Evolutionary conservation across 2,797 vertebrate species (phyloP), one percentile per base, ranked within the genome.

Genomic region (Eupleurogrammus muticus): DNA sequence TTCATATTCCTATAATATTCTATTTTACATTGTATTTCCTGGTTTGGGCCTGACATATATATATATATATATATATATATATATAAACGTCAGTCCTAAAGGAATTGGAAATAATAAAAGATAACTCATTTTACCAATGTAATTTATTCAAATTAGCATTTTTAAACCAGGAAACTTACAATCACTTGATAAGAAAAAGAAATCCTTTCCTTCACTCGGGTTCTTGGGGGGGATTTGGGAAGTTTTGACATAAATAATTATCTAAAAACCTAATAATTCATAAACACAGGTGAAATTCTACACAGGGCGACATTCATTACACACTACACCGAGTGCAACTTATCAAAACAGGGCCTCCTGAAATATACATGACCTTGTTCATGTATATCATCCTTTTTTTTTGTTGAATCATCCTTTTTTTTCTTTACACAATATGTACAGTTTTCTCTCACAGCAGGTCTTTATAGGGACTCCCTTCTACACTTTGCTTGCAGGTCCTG

Each of bases 311-410:
- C 96, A 96, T 96, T 96, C 95, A 96, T 96, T 97, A 95, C 95
- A 96, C 94, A 97, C 96, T 97, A 97, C 96, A 97, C 93, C 87
- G 95, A 98, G 97, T 97, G 96, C 96, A 97, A 97, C 94, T 94
- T 61, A 87, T 97, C 96, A 96, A 96, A 96, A 96, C 95, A 94
- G 91, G 75, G 87, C 58, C 90, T 92, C 80, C 72, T 96, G 91
- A 96, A 97, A 97, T 97, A 96, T 98, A 97, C 97, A 97, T 93
- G 89, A 95, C 95, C 95, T 94, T 94, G 93, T 95, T 93, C 94
- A n/a, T 95, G 90, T 91, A 91, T 91, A 91, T 88, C 90, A 93
- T 94, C 82, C 91, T 92, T 95, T 95, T 83, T 79, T 70, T 65
- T 77, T 56, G 35, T 73, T 44, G 40, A 44, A 44, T 44, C 40